These are phyloP conservation scores for Drosophila watanabei DNA, from an alignment of 1,140 invertebrate genomes.

Conservation along the genomic window DNA sequence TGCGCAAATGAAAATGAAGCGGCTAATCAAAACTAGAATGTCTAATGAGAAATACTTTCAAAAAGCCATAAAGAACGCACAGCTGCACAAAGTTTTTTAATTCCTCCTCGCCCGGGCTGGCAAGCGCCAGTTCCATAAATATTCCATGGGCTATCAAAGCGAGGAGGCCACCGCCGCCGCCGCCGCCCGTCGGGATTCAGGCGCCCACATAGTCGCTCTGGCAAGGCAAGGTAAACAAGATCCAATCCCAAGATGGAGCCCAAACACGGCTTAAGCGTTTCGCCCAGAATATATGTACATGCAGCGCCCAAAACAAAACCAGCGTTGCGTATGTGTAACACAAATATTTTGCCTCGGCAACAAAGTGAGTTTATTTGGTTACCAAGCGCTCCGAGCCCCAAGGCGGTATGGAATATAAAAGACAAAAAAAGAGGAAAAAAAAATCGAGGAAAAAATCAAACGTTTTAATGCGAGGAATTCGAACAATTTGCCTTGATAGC, in stretches of 20 bases:
- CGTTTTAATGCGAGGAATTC: constrained; percentile 74
- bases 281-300: constrained; percentile 23
- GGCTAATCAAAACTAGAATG: constrained; percentile 75
- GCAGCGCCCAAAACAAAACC: constrained; percentile 33
- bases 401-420: constrained; percentile 26
- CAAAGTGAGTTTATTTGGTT: constrained; percentile 80
- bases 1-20: constrained; percentile 46
- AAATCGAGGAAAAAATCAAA: constrained; percentile 62
- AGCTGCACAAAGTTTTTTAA: constrained; percentile 65
- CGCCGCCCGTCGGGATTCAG: constrained; percentile 20
- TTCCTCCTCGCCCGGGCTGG: constrained; percentile 13
- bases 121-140: constrained; percentile 20
- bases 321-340: constrained; percentile 67
- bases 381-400: constrained; percentile 59
- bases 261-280: constrained; percentile 47
- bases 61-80: constrained; percentile 31
- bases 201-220: constrained; percentile 34
- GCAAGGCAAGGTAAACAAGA: constrained; percentile 49
- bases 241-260: constrained; percentile 36
- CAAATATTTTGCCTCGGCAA: constrained; percentile 74
- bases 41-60: constrained; percentile 64
- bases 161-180: neutral
- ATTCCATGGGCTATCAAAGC: constrained; percentile 1
- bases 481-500: constrained; percentile 70
- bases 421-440: constrained; percentile 25